Percentiles rank a stretch among this genome's conserved stretches.
These are phyloP conservation scores for Neolamprologus ventralis DNA, from an alignment of 2,113 vertebrate species.

Conservation along the genomic window DNA sequence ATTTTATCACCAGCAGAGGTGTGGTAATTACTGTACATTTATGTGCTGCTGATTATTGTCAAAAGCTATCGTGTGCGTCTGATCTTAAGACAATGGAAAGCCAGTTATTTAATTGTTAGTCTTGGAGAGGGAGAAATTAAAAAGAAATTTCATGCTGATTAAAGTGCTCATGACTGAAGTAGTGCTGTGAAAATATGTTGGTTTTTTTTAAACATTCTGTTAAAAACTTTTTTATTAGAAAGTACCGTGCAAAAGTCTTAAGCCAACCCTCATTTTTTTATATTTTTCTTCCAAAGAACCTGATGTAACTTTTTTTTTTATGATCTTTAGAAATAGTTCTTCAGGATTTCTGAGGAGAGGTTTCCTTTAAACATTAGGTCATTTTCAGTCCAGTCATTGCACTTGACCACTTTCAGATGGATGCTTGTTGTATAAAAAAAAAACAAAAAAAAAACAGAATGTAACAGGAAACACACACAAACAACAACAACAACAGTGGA, in stretches of 20 bases:
- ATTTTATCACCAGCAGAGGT: neutral
- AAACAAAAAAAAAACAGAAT: neutral
- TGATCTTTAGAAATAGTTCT: neutral
- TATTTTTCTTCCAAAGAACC: neutral
- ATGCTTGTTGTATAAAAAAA: neutral
- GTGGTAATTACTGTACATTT: neutral
- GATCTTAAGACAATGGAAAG: neutral
- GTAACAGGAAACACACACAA: neutral
- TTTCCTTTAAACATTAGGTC: neutral
- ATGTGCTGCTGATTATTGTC: neutral
- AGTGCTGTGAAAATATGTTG: neutral
- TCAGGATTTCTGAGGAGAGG: neutral
- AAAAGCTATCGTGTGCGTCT: neutral
- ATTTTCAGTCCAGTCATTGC: neutral
- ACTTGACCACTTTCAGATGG: neutral
- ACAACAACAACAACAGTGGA: neutral
- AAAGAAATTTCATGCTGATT: neutral
- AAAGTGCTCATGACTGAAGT: neutral
- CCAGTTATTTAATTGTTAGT: neutral
- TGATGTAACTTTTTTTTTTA: neutral
- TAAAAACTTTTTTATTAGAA: neutral
- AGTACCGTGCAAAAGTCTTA: neutral
- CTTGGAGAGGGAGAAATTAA: neutral
- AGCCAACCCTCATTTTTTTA: neutral
- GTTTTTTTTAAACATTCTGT: neutral